A percentile compares a stretch with the other conserved stretches of the same genome.
Evolutionary conservation across 2,113 vertebrate species (phyloP).

Genomic region (Odocoileus virginianus): DNA sequence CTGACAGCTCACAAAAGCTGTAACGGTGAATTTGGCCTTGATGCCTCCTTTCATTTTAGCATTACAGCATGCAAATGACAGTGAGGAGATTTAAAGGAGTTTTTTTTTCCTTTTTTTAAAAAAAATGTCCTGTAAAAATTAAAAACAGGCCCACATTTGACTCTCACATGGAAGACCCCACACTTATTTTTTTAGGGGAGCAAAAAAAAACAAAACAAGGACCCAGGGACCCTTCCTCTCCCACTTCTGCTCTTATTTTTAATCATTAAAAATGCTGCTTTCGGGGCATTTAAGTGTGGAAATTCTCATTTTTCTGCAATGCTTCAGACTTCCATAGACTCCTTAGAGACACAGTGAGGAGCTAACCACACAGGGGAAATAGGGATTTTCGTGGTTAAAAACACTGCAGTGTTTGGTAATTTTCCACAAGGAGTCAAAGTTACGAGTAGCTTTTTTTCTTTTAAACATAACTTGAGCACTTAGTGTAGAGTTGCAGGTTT

Average conservation of each 20-base stretch:
- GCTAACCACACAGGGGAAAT: slow-evolving; percentile 77
- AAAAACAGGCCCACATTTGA: slow-evolving; percentile 57
- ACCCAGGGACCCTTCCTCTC: not conserved
- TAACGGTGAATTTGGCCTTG: slow-evolving; percentile 36
- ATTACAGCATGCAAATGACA: not conserved
- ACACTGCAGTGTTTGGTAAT: slow-evolving; percentile 70
- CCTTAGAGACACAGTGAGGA: slow-evolving; percentile 65
- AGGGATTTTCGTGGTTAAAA: slow-evolving; percentile 72
- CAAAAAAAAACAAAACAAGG: not conserved
- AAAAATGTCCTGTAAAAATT: slow-evolving; percentile 50
- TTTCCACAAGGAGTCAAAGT: slow-evolving; percentile 38
- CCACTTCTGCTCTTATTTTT: slow-evolving; percentile 9
- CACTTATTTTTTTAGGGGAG: slow-evolving; percentile 28
- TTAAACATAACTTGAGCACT: not conserved
- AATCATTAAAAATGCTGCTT: slow-evolving; percentile 70
- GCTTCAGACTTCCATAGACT: slow-evolving; percentile 72
- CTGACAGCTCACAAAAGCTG: not conserved
- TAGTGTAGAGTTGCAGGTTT: not conserved
- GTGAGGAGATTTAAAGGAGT: slow-evolving; percentile 30
- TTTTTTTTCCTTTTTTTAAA: not conserved
- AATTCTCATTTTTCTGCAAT: slow-evolving; percentile 77
- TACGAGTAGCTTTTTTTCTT: slow-evolving; percentile 19
- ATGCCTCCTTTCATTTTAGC: slow-evolving; percentile 22
- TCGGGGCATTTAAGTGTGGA: slow-evolving; percentile 70
- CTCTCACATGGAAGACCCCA: slow-evolving; percentile 45